Base-by-base conservation (phyloP, 2,888 invertebrate species). In the Drosophila merina region DNA sequence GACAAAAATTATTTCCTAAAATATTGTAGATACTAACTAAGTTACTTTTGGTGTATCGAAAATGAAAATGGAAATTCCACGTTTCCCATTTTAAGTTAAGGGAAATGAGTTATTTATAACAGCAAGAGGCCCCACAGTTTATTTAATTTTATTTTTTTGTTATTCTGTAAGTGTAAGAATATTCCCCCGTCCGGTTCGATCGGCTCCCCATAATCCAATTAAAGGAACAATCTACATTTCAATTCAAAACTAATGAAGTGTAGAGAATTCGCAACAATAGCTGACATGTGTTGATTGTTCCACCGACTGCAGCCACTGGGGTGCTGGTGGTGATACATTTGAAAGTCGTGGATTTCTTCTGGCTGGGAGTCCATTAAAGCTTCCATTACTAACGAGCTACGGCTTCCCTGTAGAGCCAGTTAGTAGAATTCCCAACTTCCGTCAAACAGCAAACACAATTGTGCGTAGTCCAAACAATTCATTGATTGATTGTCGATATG, bases 171-270 rank as follows among this genome's bases (percentile, higher is more conserved):
- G 64, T 63, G 64, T 55, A 10, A 8, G 8, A 1, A 10, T 50
- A 25, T 30, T 36, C 26, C 42, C 31, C 54, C 80, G 80, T 73
- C 81, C 77, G 72, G 82, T 79, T 74, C 75, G 50, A 75, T 76
- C 71, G 64, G 57, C 69, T 60, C 57, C 74, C 64, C 77, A 72
- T 85, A 85, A 85, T 87, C 84, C 84, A 85, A 85, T 85, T 88
- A 88, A 85, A 85, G 88, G 88, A 86, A 88, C 88, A 87, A 88
- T 88, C 88, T 79, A 85, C 87, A 86, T 75, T 86, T 85, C 84
- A 88, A 87, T 88, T 88, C 73, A 78, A 81, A 85, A 79, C 87
- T 86, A 85, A 88, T 85, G 79, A 85, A 85, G 82, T 88, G 87
- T 88, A 79, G 76, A 78, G 76, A 88, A 88, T 88, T 88, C 76